These are phyloP conservation scores for Gyps fulvus DNA, from an alignment of 2,113 vertebrate species.

Conservation along the genomic window DNA sequence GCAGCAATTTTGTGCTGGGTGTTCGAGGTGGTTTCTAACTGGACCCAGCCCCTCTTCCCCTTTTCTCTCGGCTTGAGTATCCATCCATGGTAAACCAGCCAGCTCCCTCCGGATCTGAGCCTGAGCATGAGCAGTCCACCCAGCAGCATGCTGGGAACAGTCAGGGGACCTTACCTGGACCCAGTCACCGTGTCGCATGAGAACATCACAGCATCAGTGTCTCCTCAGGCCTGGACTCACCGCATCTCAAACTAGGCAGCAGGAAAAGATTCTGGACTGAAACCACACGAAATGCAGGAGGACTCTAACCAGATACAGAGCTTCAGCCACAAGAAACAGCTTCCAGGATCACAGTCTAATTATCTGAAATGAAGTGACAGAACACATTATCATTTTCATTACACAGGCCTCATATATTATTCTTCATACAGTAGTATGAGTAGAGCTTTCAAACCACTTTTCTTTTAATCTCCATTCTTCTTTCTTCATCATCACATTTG, in stretches of 20 bases:
- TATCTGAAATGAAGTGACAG: slow-evolving; percentile 54
- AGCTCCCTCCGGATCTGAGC: background rate
- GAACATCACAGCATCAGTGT: background rate
- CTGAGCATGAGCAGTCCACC: background rate
- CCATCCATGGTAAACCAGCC: background rate
- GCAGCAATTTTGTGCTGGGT: background rate
- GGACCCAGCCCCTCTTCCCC: rapidly evolving
- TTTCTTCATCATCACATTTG: slow-evolving; percentile 23
- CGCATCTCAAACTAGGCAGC: background rate
- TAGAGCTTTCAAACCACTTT: slow-evolving; percentile 55
- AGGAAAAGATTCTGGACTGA: background rate
- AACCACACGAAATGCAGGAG: background rate
- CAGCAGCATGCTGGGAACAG: background rate
- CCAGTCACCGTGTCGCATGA: background rate
- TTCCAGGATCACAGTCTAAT: slow-evolving; percentile 41
- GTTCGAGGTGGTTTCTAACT: background rate
- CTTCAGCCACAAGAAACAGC: background rate
- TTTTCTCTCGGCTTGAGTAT: background rate
- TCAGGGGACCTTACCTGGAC: background rate
- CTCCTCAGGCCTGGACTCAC: background rate
- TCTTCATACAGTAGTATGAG: background rate
- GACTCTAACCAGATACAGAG: background rate
- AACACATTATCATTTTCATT: slow-evolving; percentile 45
- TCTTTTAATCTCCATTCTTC: slow-evolving; percentile 52
- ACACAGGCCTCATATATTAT: slow-evolving; percentile 25